Evolutionary conservation across 2,797 vertebrate species (phyloP), one percentile per base, ranked within the genome.

Genomic region (Trachops cirrhosus): DNA sequence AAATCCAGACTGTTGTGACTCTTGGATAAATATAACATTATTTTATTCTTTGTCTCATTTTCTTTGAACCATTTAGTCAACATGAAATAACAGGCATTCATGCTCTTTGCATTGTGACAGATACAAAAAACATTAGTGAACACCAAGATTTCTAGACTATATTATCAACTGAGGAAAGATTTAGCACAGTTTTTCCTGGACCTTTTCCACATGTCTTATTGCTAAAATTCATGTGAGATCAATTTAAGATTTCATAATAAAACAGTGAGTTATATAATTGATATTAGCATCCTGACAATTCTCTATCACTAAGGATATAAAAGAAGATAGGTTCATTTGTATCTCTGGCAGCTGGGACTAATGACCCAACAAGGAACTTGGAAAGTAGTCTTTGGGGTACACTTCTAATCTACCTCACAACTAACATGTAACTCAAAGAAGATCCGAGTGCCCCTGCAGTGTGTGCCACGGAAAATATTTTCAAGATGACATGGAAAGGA

Each of bases 31-130:
- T 39, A 54, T 32, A 64, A 79, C 9, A 54, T 82, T 82, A 80
- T 80, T 62, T 93, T 94, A 29, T 29, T 83, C 29, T 26, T 57
- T 39, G 50, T 92, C 29, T 93, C 48, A 83, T 80, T 95, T 93
- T 75, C 32, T 86, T 89, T 91, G 48, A 48, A 32, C 37, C 37
- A 2, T 87, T 86, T 91, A 80, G 18, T 67, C n/a, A 70, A 78
- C 57, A 37, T 26, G n/a, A 75, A 90, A 87, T 92, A 88, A 44
- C 14, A 86, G 7, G 6, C 2, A 83, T 41, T 95, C 32, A 48
- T n/a, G 18, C 32, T 57, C 26, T 57, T 59, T 91, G 46, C 32
- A 68, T 32, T 82, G 19, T 46, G 15, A 44, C 24, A 78, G 83
- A 9, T 86, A 75, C 19, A 88, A 85, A 91, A 88, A 79, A 70